Conservation (phyloP, 2,888 invertebrate genomes). For the Onchidella celtica region DNA sequence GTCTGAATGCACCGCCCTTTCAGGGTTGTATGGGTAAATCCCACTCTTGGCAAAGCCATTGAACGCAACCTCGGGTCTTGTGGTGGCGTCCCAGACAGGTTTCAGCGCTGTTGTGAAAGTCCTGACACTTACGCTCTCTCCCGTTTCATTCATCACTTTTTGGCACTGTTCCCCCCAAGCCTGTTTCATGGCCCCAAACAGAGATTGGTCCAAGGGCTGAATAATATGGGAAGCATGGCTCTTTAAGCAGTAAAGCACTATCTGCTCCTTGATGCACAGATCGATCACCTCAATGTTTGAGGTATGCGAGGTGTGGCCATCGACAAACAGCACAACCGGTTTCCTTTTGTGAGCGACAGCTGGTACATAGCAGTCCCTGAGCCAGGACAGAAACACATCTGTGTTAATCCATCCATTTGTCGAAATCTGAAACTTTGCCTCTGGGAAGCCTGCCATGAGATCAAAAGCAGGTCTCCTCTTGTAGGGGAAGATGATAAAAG, state of each 20-base stretch:
- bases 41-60: conserved; percentile 25
- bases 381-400: conserved; percentile 11
- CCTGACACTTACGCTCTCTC: no score
- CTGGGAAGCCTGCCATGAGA: conserved; percentile 22
- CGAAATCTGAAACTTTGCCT: conserved; percentile 19
- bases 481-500: conserved; percentile 22
- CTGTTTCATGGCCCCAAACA: conserved; percentile 26
- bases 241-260: conserved; percentile 9
- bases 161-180: no score
- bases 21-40: conserved; percentile 29
- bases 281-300: conserved; percentile 33
- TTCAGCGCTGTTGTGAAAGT: conserved; percentile 21
- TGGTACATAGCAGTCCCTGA: conserved; percentile 13
- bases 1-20: conserved; percentile 7
- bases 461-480: conserved; percentile 10
- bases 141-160: no score
- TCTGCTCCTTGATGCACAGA: conserved; percentile 8
- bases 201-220: conserved; percentile 11
- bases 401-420: conserved; percentile 32
- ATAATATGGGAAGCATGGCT: not conserved
- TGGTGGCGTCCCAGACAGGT: conserved; percentile 8
- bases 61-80: conserved; percentile 17
- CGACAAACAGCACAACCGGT: conserved; percentile 43
- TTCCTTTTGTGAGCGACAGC: not conserved
- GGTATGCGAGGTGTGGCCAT: conserved; percentile 55